A percentile compares a stretch with the other conserved stretches of the same genome.
phyloP scores from a whole-genome alignment of 2,888 invertebrate species.

The Podotricha telesiphe region DNA sequence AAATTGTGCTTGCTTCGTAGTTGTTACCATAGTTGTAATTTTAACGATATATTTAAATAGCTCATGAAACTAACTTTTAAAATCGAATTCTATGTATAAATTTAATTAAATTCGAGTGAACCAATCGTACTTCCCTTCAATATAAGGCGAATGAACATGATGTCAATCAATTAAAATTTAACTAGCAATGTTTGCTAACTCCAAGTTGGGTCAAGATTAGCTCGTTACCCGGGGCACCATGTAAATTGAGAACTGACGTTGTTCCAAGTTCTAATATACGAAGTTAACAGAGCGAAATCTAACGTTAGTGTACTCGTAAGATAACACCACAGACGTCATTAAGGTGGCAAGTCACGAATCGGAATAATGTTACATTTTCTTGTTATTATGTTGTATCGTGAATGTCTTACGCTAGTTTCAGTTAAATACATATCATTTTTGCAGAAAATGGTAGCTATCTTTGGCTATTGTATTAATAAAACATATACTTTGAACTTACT shows the following conservation, averaged over 20 bases:
- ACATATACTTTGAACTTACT: neutral
- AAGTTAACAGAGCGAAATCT: slow-evolving; percentile 19
- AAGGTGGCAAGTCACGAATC: slow-evolving; percentile 23
- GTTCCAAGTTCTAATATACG: neutral
- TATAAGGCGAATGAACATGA: neutral
- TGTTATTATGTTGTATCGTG: slow-evolving; percentile 1
- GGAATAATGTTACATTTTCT: slow-evolving; percentile 8
- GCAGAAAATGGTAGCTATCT: neutral
- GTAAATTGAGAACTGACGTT: slow-evolving; percentile 27
- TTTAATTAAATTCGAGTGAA: neutral
- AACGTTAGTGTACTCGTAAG: slow-evolving; percentile 21
- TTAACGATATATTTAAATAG: no score
- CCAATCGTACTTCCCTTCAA: neutral
- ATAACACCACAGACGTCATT: slow-evolving; percentile 25
- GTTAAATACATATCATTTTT: neutral
- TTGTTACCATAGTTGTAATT: no score
- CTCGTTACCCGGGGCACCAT: slow-evolving; percentile 27
- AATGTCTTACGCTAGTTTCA: neutral
- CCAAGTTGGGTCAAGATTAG: slow-evolving; percentile 24
- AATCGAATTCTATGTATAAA: neutral
- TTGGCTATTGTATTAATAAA: neutral
- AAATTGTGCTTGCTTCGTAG: no score
- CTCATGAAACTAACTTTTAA: no score
- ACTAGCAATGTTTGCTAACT: slow-evolving; percentile 4
- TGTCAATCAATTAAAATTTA: slow-evolving; percentile 11